Conservation (phyloP, 2,113 vertebrate genomes). For the Synchiropus splendidus region DNA sequence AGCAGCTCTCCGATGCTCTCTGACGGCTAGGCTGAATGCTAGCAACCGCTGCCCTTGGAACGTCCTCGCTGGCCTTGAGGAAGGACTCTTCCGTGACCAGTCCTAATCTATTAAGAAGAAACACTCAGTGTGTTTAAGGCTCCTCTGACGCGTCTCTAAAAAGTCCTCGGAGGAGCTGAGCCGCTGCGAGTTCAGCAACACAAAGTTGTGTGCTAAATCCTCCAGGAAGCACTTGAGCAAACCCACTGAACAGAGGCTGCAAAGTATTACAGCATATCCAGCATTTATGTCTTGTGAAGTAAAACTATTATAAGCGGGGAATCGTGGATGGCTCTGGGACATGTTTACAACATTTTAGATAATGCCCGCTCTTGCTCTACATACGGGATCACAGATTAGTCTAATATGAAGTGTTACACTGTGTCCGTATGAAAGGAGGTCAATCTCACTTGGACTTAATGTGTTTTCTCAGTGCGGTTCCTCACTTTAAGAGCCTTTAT, state of each 20-base stretch:
- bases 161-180: conserved; percentile 47
- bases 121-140: conserved; percentile 7
- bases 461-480: conserved; percentile 32
- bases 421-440: conserved; percentile 46
- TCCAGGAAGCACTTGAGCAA: conserved; percentile 39
- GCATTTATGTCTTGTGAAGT: conserved; percentile 58
- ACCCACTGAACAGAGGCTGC: conserved; percentile 42
- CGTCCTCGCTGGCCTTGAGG: too few species aligned
- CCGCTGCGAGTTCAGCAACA: conserved; percentile 32
- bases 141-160: conserved; percentile 31
- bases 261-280: conserved; percentile 50
- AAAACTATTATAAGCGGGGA: conserved; percentile 59
- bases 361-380: conserved; percentile 60
- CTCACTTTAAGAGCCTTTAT: conserved; percentile 29
- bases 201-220: conserved; percentile 53
- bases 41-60: too few species aligned
- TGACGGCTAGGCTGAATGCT: too few species aligned
- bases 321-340: conserved; percentile 58
- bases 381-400: conserved; percentile 65
- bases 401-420: conserved; percentile 49
- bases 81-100: too few species aligned
- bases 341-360: conserved; percentile 67
- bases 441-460: conserved; percentile 45
- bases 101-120: conserved; percentile 10
- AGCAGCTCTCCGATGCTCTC: too few species aligned